These are phyloP conservation scores for Lepidurus couesii DNA, from an alignment of 1,140 invertebrate species.

Conservation along the genomic window DNA sequence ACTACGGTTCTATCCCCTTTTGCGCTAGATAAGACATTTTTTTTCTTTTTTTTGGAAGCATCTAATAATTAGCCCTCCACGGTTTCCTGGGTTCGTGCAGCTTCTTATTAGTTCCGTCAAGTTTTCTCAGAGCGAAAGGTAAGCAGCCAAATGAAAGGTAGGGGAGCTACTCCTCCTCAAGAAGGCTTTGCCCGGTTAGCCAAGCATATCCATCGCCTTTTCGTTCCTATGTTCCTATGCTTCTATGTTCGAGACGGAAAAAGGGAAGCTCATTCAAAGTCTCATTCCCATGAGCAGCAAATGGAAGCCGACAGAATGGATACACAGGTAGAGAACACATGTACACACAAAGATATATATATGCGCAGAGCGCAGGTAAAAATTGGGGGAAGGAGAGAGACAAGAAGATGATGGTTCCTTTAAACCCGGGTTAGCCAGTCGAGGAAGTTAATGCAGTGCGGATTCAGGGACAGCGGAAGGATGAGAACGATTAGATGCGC, in stretches of 20 bases:
- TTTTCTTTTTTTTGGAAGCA: neutral
- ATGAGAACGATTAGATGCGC: conserved; percentile 18
- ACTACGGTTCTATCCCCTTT: neutral
- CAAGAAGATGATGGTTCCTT: neutral
- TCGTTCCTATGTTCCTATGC: no score
- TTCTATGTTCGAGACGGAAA: neutral
- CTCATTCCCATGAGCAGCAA: neutral
- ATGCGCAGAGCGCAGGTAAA: neutral
- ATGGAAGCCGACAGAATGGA: neutral
- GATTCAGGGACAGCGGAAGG: neutral
- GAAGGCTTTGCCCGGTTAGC: conserved; percentile 5
- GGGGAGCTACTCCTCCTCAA: neutral
- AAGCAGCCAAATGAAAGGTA: neutral
- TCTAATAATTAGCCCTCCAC: conserved; percentile 7
- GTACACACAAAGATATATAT: neutral
- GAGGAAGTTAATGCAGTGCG: neutral
- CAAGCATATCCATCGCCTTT: neutral
- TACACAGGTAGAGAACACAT: neutral
- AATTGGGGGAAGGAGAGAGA: neutral
- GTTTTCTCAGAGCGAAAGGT: neutral
- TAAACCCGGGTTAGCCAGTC: neutral
- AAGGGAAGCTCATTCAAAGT: neutral
- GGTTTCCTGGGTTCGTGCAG: conserved; percentile 12
- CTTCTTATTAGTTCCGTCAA: conserved; percentile 22
- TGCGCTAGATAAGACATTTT: conserved; percentile 11